Base-by-base conservation (phyloP, 2,888 invertebrate genomes). In the Gortyna flavago region DNA sequence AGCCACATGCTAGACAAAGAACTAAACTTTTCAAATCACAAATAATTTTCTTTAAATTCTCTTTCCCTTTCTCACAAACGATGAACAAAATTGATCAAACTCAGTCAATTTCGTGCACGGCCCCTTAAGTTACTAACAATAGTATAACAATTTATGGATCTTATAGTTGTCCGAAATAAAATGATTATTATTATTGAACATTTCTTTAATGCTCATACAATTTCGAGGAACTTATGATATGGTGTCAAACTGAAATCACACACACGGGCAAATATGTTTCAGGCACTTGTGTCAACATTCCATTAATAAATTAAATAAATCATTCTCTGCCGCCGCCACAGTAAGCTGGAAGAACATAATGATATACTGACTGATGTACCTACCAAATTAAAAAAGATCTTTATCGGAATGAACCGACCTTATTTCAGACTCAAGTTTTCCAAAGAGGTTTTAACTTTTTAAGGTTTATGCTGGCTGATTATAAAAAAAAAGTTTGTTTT, bases 401-500 rank as follows among this genome's bases (percentile, higher is more conserved):
- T 64, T 62, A 69, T 54, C 44, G 0, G 44, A 59, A 25, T 32
- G 51, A 35, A 32, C n/a, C 44, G 35, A 80, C 25, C 11, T 65
- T 48, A 29, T 74, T 51, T 65, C 25, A 81, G 21, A 48, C 29
- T 66, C n/a, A 4, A 70, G 16, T 70, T 38, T 57, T 25, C 32
- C 59, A 61, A 83, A 65, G 41, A 51, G 38, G 48, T 59, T 65
- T 51, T 21, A 38, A 59, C 35, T 59, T 38, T 38, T 59, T 29
- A 38, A 38, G 32, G 21, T 54, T 59, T 16, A 16, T 21, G 16
- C 64, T 83, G 51, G 51, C 48, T 64, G 57, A 18, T 51, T 41
- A 66, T n/a, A 70, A 80, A 83, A 75, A 80, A 83, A 38, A 69
- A 61, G 51, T 62, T 82, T 18, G 77, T 76, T 76, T 83, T 75